Evolutionary conservation across 1,140 invertebrate genomes (phyloP).

Genomic region (Sitobion miscanthi): DNA sequence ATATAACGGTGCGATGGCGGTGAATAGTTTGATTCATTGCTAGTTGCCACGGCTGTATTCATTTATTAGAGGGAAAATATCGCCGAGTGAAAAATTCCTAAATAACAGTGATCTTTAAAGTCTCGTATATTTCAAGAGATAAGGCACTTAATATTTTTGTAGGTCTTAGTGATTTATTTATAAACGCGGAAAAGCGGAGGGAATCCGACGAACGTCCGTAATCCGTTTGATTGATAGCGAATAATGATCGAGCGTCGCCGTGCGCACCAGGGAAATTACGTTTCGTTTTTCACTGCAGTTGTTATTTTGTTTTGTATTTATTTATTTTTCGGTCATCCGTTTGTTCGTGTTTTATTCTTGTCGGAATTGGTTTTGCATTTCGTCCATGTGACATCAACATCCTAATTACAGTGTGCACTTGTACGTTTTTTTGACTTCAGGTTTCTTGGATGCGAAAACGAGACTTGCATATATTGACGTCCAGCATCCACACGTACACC

Average conservation of each 20-base stretch:
- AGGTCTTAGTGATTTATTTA: slow-evolving; percentile 45
- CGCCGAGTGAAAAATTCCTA: slow-evolving; percentile 17
- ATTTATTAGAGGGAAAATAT: slow-evolving; percentile 28
- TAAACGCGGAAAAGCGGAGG: neutral
- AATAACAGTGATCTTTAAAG: slow-evolving; percentile 46
- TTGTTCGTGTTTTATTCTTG: neutral
- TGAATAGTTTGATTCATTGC: slow-evolving; percentile 10
- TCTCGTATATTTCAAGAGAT: neutral
- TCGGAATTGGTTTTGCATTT: neutral
- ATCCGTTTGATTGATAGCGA: slow-evolving; percentile 47
- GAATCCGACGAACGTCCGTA: neutral
- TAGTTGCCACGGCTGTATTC: neutral
- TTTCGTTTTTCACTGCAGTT: slow-evolving; percentile 27
- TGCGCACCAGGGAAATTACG: neutral
- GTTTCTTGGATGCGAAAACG: slow-evolving; percentile 91
- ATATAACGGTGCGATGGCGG: neutral
- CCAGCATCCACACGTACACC: slow-evolving; percentile 85
- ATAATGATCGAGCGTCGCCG: slow-evolving; percentile 33
- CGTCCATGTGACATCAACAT: neutral
- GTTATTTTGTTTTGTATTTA: neutral
- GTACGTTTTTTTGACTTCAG: slow-evolving; percentile 65
- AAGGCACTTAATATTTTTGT: slow-evolving; percentile 44
- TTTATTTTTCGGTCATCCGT: slow-evolving; percentile 7
- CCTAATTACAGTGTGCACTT: neutral
- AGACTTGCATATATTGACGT: slow-evolving; percentile 87